Percentiles rank a stretch among this genome's conserved stretches.
phyloP scores from a whole-genome alignment of 2,113 vertebrate species.

The Cavia aperea region DNA sequence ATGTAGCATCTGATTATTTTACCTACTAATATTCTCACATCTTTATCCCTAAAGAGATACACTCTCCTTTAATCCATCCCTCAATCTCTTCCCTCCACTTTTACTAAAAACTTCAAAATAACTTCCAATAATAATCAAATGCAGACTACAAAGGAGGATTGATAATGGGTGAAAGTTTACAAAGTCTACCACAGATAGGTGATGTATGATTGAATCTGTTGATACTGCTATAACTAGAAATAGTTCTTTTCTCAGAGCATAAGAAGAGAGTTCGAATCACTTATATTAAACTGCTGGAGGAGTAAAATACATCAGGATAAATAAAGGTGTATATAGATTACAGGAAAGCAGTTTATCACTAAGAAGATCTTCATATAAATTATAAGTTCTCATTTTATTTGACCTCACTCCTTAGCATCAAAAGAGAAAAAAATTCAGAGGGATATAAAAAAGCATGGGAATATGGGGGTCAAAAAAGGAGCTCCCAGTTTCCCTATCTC shows the following conservation, averaged over 20 bases:
- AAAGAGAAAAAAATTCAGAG: not conserved
- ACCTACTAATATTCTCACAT: not conserved
- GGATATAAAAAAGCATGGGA: not conserved
- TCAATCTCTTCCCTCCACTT: not conserved
- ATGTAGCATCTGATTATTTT: not conserved
- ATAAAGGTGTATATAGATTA: not conserved
- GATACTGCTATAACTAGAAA: not conserved
- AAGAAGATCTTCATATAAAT: not conserved
- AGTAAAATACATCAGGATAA: not conserved
- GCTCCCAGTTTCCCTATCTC: not conserved
- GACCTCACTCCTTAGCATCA: not conserved
- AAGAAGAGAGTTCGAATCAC: not conserved
- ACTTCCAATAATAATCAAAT: not conserved
- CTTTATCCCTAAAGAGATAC: not conserved
- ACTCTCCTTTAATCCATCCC: not conserved
- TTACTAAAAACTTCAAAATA: not conserved
- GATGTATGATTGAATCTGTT: not conserved
- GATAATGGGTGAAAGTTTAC: not conserved
- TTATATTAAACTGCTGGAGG: not conserved
- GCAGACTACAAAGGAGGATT: not conserved
- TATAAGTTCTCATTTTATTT: not conserved
- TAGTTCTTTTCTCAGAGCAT: not conserved
- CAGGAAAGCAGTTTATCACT: not conserved
- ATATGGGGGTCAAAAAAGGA: not conserved
- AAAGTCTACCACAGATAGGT: not conserved